Conservation (phyloP, 2,888 invertebrate genomes). For the Harmothoe impar region DNA sequence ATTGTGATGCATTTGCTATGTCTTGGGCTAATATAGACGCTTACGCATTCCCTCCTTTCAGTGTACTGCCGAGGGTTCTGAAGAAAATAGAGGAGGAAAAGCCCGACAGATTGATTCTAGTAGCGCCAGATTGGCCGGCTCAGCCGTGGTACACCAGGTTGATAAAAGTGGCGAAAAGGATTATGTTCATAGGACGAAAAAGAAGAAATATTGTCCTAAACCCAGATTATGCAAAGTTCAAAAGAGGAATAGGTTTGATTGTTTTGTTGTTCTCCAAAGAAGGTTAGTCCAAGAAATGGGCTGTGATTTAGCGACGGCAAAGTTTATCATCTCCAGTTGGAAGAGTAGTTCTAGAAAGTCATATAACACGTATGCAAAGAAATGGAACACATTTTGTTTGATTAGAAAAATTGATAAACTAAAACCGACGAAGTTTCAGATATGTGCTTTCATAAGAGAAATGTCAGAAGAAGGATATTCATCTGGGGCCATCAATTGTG, state of each 20-base stretch:
- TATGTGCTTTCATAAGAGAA: not conserved
- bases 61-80: not conserved
- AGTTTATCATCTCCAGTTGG: not conserved
- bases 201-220: no score
- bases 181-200: not conserved
- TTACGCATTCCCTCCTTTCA: constrained; percentile 10
- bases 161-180: not conserved
- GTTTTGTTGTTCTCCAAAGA: not conserved
- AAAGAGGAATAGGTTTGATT: not conserved
- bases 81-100: no score
- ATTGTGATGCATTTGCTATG: not conserved
- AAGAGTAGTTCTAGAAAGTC: not conserved
- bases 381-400: not conserved
- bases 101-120: no score
- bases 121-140: not conserved
- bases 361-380: not conserved
- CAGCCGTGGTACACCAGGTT: not conserved
- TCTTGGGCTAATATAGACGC: not conserved
- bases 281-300: not conserved
- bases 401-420: no score
- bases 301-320: not conserved
- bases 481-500: no score
- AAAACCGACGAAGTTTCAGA: not conserved
- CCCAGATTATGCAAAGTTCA: not conserved
- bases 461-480: no score